A percentile compares a stretch with the other conserved stretches of the same genome.
Conservation (phyloP, 2,113 vertebrate species). For the Halichoerus grypus region DNA sequence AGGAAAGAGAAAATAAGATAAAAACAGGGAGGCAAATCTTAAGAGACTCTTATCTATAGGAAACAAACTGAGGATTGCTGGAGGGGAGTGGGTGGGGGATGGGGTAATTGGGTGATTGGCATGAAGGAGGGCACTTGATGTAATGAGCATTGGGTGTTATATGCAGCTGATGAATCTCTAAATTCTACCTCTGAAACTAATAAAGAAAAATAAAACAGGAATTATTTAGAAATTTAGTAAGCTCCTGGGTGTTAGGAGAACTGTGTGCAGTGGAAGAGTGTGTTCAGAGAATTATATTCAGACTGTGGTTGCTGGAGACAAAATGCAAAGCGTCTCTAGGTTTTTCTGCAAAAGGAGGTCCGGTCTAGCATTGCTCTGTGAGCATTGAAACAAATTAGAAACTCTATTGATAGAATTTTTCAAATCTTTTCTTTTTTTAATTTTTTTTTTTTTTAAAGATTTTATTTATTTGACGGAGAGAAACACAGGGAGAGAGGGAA, state of each 20-base stretch:
- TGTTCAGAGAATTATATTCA: neutral
- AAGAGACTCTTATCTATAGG: no score
- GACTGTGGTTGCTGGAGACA: neutral
- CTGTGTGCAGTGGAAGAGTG: fast-evolving
- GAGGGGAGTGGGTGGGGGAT: no score
- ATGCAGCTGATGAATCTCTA: neutral
- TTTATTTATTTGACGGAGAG: no score
- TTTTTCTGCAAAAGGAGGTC: neutral
- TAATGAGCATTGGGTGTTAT: neutral
- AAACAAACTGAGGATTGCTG: no score
- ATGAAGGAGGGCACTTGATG: no score
- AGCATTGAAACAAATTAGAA: neutral
- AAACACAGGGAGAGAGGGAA: no score
- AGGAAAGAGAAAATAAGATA: neutral
- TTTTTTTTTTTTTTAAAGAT: no score
- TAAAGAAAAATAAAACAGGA: neutral
- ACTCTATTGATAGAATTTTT: neutral
- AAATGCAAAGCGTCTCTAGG: neutral
- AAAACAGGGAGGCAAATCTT: neutral
- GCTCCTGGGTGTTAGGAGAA: neutral
- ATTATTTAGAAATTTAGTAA: neutral
- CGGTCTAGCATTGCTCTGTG: neutral
- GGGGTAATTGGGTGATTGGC: no score
- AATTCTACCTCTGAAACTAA: neutral
- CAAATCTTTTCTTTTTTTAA: neutral